These are phyloP conservation scores for Marasmarcha lunaedactyla DNA, from an alignment of 2,888 invertebrate species.

Conservation along the genomic window DNA sequence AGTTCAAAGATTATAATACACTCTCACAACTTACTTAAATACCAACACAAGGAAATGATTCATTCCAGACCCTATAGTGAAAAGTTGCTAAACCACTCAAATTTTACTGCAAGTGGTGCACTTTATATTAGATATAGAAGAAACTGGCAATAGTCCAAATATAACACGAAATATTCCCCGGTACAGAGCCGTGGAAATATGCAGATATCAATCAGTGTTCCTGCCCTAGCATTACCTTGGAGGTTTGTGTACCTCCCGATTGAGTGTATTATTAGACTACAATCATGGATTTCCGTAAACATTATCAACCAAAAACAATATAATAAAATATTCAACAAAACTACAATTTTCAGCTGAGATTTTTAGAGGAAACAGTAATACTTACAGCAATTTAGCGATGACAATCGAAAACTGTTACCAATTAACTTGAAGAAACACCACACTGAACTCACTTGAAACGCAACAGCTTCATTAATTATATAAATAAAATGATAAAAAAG, in stretches of 20 bases:
- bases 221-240: slow-evolving; percentile 34
- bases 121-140: slow-evolving; percentile 11
- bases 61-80: background rate
- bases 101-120: slow-evolving; percentile 1
- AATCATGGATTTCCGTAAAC: slow-evolving; percentile 3
- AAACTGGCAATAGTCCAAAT: slow-evolving; percentile 21
- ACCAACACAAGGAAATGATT: slow-evolving; percentile 3
- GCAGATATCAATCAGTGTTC: too few relatives aligned
- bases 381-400: too few relatives aligned
- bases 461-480: slow-evolving; percentile 10
- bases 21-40: background rate
- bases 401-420: too few relatives aligned
- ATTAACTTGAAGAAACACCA: too few relatives aligned
- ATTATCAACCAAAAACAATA: too few relatives aligned
- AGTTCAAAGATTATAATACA: slow-evolving; percentile 5
- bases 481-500: slow-evolving; percentile 25
- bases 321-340: too few relatives aligned
- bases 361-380: too few relatives aligned
- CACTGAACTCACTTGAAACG: background rate
- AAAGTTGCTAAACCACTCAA: too few relatives aligned
- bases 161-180: slow-evolving; percentile 6
- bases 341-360: too few relatives aligned
- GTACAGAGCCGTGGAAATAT: too few relatives aligned
- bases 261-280: too few relatives aligned
- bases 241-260: slow-evolving; percentile 33